A percentile compares a stretch with the other conserved stretches of the same genome.
phyloP scores from a whole-genome alignment of 2,888 invertebrate species.

The Epirrita christyi region DNA sequence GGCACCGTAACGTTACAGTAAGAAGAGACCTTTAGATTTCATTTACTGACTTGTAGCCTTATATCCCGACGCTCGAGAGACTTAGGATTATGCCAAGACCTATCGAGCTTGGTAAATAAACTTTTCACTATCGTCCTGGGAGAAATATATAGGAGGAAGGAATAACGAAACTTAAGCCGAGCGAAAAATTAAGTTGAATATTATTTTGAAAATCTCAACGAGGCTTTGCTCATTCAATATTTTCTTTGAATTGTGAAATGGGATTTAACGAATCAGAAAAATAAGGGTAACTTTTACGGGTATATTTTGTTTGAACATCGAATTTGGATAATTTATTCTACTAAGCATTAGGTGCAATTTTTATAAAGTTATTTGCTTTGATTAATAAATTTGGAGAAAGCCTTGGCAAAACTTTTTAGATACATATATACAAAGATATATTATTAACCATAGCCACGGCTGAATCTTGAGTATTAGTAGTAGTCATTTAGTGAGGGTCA shows the following conservation, averaged over 20 bases:
- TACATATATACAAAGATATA: too few species aligned
- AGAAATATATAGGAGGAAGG: background rate
- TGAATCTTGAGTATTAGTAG: too few species aligned
- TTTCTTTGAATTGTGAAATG: slow-evolving; percentile 16
- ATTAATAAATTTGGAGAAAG: background rate
- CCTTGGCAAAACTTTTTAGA: background rate
- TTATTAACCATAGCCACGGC: too few species aligned
- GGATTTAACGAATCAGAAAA: slow-evolving; percentile 17
- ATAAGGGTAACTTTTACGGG: slow-evolving; percentile 1
- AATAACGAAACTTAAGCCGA: background rate
- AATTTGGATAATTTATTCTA: background rate
- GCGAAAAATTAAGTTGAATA: background rate
- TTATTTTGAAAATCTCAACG: background rate
- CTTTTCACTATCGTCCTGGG: slow-evolving; percentile 1
- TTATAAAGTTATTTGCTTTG: background rate
- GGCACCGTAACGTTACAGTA: too few species aligned
- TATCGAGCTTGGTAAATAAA: slow-evolving; percentile 6
- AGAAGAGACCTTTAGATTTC: background rate
- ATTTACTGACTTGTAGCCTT: background rate
- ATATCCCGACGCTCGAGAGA: background rate
- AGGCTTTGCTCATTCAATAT: slow-evolving; percentile 18
- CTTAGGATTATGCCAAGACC: background rate
- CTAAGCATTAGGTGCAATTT: background rate
- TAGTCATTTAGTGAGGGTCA: background rate
- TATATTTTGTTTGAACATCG: slow-evolving; percentile 9